Conservation (phyloP, 35 echinoderm and acorn worm species). For the Eucidaris tribuloides region DNA sequence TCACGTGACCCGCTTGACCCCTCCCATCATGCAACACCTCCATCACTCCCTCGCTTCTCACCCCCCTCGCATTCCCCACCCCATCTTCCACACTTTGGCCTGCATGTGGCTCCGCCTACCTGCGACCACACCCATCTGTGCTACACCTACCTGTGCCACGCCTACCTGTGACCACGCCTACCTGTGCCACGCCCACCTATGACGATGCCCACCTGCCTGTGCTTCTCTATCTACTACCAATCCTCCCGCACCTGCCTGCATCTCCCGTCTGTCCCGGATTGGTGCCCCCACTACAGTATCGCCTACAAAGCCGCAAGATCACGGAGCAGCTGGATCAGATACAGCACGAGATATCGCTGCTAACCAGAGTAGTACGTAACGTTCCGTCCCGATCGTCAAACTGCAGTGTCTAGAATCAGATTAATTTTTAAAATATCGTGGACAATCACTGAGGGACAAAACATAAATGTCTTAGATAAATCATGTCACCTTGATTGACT, state of each 20-base stretch:
- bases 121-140: too few species aligned
- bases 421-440: too few species aligned
- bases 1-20: not conserved
- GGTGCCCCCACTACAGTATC: slow-evolving; percentile 21
- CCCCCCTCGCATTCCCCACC: not conserved
- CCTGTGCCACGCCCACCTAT: too few species aligned
- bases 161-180: too few species aligned
- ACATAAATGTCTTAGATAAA: too few species aligned
- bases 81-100: not conserved
- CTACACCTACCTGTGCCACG: too few species aligned
- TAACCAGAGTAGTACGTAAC: slow-evolving; percentile 30
- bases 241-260: not conserved
- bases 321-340: slow-evolving; percentile 10
- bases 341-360: slow-evolving; percentile 2
- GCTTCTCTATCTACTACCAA: too few species aligned
- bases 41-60: not conserved
- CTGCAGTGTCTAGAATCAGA: too few species aligned
- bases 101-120: not conserved
- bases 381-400: not conserved
- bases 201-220: too few species aligned
- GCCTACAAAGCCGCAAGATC: slow-evolving; percentile 22
- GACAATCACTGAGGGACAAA: too few species aligned
- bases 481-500: too few species aligned
- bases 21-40: not conserved
- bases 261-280: not conserved